Evolutionary conservation across 2,113 vertebrate genomes (phyloP), one percentile per base, ranked within the genome.

Genomic region (Tringa solitaria): DNA sequence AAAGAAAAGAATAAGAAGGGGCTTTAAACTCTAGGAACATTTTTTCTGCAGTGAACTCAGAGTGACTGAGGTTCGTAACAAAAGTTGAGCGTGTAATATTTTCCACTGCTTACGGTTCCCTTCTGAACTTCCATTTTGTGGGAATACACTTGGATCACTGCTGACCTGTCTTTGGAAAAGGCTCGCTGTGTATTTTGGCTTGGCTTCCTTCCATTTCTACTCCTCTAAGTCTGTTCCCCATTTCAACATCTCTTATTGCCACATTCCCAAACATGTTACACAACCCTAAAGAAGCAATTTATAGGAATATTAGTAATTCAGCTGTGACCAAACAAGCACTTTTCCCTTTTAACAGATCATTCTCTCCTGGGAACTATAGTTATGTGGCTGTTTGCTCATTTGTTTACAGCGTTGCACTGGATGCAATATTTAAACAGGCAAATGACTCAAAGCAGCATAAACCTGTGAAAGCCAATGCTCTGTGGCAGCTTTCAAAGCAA

Each of bases 41-140:
- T 84, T 89, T 94, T 77, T 84, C 85, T 86, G 57, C 51, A 69
- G 37, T 86, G 89, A 96, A 96, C 92, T 90, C 26, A 4, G 41
- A 77, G 50, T 84, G 94, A 86, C 93, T 85, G 78, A 97, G 74
- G 61, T 95, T 83, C 0, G 5, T 94, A 93, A 96, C 70, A 26
- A 61, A 91, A 97, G 67, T 84, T 93, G 68, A 92, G 45, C 26
- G 6, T 79, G 94, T 97, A 97, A 97, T 89, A 96, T 92, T 97
- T 97, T 97, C 96, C 96, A 97, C 53, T 87, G 87, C 95, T 96
- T 97, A 96, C 30, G 28, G 87, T 87, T 95, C 93, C 85, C 84
- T 67, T 95, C 87, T 97, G 91, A 94, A 96, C 95, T 95, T 96
- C 94, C 94, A 97, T 97, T 96, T 97, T 95, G 95, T 91, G 89